Base-by-base conservation (phyloP, 2,113 vertebrate genomes). In the Anhinga rufa region DNA sequence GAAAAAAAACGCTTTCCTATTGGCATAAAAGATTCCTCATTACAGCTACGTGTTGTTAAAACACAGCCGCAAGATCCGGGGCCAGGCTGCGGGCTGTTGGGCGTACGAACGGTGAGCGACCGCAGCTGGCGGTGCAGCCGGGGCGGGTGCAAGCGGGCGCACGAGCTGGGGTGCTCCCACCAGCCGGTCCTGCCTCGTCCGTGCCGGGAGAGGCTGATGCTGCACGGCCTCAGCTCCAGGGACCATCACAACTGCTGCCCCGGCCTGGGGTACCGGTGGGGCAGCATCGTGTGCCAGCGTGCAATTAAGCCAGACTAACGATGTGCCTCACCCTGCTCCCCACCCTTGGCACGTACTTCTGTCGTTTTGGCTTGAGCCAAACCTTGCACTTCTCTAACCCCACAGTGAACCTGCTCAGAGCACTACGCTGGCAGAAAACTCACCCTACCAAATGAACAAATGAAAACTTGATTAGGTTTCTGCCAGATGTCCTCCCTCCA, bases 51-150 rank as follows among this genome's bases (percentile, higher is more conserved):
- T 12, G 52, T 18, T 17, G 42, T 28, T 70, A 55, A 46, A 80
- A 61, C 11, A 11, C 36, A 77, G 65, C 28, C 4, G 1, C 2
- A 2, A 52, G 12, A 49, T 29, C 42, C 1, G 32, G 24, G 58
- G 28, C 17, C 32, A 25, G 28, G 38, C 9, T 40, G 36, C 7
- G n/a, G 58, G 32, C 15, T 46, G 5, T 4, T 7, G 17, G 4
- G n/a, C 0, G 0, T 6, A 14, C 0, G 13, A 22, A 46, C 9
- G 2, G 1, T 0, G 1, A n/a, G 58, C 15, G 0, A 1, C 24
- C 18, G 12, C 12, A 5, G 76, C 6, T 0, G 0, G 21, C 0
- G 1, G 42, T 9, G 25, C 36, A 28, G 40, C 29, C 3, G 2
- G 0, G 2, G 66, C 1, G 3, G 9, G 40, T 11, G n/a, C 40